phyloP scores from a whole-genome alignment of 2,888 invertebrate genomes.

The Athalia circularis region DNA sequence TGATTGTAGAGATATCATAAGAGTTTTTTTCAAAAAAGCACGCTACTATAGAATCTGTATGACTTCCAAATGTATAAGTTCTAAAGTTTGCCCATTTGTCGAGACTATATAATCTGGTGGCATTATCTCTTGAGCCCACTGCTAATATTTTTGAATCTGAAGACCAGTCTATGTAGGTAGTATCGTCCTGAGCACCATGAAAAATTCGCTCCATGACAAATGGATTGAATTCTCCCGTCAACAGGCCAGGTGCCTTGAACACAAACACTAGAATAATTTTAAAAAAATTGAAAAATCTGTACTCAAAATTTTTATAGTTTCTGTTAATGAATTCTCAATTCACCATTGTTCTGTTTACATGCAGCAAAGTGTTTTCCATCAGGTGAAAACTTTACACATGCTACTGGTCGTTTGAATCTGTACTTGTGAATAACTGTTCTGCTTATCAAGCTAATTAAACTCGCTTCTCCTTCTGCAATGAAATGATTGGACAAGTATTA shows the following conservation, averaged over 20 bases:
- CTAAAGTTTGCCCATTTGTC: slow-evolving; percentile 84
- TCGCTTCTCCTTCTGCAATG: slow-evolving; percentile 84
- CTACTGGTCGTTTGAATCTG: slow-evolving; percentile 86
- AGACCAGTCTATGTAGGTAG: slow-evolving; percentile 94
- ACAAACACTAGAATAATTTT: slow-evolving; percentile 81
- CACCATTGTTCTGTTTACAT: slow-evolving; percentile 89
- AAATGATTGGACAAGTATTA: slow-evolving; percentile 14
- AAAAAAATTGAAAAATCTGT: slow-evolving; percentile 1
- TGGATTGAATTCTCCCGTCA: slow-evolving; percentile 89
- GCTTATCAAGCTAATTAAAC: slow-evolving; percentile 90
- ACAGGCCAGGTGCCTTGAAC: slow-evolving; percentile 89
- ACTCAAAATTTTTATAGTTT: slow-evolving; percentile 10
- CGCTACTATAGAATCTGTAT: slow-evolving; percentile 88
- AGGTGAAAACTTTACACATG: slow-evolving; percentile 92
- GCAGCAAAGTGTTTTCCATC: slow-evolving; percentile 95
- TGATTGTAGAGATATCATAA: slow-evolving; percentile 89
- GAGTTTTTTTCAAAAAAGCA: slow-evolving; percentile 92
- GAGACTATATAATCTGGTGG: slow-evolving; percentile 88
- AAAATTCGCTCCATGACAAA: slow-evolving; percentile 91
- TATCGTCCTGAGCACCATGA: slow-evolving; percentile 88
- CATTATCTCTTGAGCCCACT: slow-evolving; percentile 93
- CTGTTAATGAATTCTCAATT: slow-evolving; percentile 46
- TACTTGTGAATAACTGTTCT: slow-evolving; percentile 89
- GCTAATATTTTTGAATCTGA: slow-evolving; percentile 91
- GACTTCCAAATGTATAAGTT: slow-evolving; percentile 86